Percentiles rank a stretch among this genome's conserved stretches.
phyloP scores from a whole-genome alignment of 2,888 invertebrate species.

The Metopia argyrocephala region DNA sequence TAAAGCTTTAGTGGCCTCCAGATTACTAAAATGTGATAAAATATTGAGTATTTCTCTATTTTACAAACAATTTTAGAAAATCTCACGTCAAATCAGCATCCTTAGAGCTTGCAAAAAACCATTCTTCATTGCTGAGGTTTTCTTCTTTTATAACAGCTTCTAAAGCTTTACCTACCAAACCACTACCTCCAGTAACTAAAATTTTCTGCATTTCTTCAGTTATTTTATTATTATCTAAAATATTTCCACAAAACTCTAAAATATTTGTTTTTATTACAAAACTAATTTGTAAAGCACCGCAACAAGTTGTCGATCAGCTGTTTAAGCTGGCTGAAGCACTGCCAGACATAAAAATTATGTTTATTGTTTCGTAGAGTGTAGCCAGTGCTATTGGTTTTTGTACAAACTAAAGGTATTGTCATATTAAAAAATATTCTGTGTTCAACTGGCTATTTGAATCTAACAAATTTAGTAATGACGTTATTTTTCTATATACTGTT shows the following conservation, averaged over 20 bases:
- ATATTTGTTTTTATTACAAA: no score
- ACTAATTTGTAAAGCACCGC: neutral
- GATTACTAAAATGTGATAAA: slow-evolving; percentile 81
- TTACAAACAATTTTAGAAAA: neutral
- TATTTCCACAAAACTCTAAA: neutral
- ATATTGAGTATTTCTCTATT: neutral
- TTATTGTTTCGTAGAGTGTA: neutral
- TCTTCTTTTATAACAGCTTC: slow-evolving; percentile 83
- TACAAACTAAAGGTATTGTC: neutral
- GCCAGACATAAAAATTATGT: neutral
- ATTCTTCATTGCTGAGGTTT: slow-evolving; percentile 83
- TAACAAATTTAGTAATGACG: no score
- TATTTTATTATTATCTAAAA: neutral
- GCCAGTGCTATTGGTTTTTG: neutral
- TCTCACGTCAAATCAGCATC: slow-evolving; percentile 93
- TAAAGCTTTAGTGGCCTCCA: slow-evolving; percentile 84
- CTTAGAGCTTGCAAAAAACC: slow-evolving; percentile 95
- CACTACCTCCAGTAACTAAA: slow-evolving; percentile 98
- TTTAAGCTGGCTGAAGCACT: neutral
- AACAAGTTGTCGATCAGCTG: slow-evolving; percentile 4
- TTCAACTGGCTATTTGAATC: no score
- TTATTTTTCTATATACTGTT: no score
- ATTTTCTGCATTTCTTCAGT: slow-evolving; percentile 71
- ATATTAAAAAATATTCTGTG: neutral
- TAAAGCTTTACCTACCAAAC: slow-evolving; percentile 95